Evolutionary conservation across 2,888 invertebrate genomes (phyloP).

Genomic region (Apocheima hispidaria): DNA sequence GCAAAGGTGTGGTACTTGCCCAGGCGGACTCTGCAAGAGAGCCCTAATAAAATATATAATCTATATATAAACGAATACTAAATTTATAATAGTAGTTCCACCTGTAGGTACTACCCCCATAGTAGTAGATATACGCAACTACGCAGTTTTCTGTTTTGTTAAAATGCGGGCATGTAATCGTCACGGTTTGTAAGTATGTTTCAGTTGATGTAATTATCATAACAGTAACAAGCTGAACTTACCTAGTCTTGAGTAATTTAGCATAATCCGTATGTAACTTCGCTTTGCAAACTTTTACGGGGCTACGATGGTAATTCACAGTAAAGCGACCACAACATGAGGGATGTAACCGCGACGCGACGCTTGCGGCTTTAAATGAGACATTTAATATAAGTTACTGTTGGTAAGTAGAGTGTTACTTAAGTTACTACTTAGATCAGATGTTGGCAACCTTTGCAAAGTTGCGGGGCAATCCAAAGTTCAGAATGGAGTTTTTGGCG

Average conservation of each 20-base stretch:
- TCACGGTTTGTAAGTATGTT: neutral
- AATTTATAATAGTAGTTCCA: too few species aligned
- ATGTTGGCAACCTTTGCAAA: too few species aligned
- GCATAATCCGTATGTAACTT: neutral
- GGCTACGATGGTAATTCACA: neutral
- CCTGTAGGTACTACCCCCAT: too few species aligned
- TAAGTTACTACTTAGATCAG: neutral
- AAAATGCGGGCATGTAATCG: too few species aligned
- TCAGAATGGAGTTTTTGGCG: too few species aligned
- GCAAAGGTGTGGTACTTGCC: too few species aligned
- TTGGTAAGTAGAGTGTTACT: neutral
- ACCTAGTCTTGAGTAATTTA: slow-evolving; percentile 6
- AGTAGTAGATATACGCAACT: too few species aligned
- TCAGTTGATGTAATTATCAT: slow-evolving; percentile 1
- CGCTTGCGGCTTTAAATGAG: slow-evolving; percentile 8
- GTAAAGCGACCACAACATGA: slow-evolving; percentile 1
- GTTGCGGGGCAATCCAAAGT: too few species aligned
- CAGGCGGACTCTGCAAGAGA: too few species aligned
- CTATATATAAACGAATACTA: too few species aligned
- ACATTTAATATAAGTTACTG: neutral
- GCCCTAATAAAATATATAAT: too few species aligned
- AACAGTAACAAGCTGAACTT: neutral
- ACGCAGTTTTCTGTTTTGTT: too few species aligned
- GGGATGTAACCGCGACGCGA: slow-evolving; percentile 1
- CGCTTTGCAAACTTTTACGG: slow-evolving; percentile 1